These are phyloP conservation scores for Todus mexicanus DNA, from an alignment of 2,797 vertebrate genomes.

Conservation along the genomic window DNA sequence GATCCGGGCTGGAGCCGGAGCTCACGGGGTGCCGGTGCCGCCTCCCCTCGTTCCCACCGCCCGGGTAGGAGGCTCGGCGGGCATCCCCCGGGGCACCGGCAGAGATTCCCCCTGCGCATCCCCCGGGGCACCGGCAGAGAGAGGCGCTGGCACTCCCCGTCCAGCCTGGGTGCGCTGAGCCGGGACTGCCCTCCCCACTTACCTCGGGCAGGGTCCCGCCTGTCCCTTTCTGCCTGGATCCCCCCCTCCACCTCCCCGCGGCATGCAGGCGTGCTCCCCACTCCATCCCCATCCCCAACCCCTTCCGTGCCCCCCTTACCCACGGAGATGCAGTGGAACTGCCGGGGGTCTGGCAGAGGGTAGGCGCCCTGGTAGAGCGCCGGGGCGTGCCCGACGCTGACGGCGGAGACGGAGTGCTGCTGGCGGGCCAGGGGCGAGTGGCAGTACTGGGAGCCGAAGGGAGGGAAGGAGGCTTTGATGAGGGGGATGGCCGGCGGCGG, in stretches of 20 bases:
- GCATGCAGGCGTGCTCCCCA: neutral
- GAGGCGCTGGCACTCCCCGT: neutral
- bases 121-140: too few relatives aligned
- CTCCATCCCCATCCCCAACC: too few relatives aligned
- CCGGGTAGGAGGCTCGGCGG: neutral
- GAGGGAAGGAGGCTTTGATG: constrained; percentile 92
- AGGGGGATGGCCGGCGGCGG: constrained; percentile 89
- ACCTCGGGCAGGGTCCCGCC: too few relatives aligned
- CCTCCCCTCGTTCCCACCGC: too few relatives aligned
- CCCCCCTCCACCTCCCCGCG: neutral
- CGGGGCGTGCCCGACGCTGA: constrained; percentile 84
- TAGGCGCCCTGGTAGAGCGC: constrained; percentile 93
- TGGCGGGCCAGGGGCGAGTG: constrained; percentile 87
- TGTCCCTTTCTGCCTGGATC: fast-evolving
- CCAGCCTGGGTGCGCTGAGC: neutral
- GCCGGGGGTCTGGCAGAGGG: constrained; percentile 89
- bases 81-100: neutral
- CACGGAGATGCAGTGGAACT: constrained; percentile 98
- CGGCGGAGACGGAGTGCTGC: constrained; percentile 83
- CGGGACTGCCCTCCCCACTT: fast-evolving
- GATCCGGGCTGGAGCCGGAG: neutral
- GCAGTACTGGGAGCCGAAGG: constrained; percentile 93
- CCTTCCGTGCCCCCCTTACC: constrained; percentile 78
- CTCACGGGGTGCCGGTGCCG: too few relatives aligned
- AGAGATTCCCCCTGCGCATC: neutral